Conservation (phyloP, 2,797 vertebrate genomes). For the Acomys russatus region DNA sequence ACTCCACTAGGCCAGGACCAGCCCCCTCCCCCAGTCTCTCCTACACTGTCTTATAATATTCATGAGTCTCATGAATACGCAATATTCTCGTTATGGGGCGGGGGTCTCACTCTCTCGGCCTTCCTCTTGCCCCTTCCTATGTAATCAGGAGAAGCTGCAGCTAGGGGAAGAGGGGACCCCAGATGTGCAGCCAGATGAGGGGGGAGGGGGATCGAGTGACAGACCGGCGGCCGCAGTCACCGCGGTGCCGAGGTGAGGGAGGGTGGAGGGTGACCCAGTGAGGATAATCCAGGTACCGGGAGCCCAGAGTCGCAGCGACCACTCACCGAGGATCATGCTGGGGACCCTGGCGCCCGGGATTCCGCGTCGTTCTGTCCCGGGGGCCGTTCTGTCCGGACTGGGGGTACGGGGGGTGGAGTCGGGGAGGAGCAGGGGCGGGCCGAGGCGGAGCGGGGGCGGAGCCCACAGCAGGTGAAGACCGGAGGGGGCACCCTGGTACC, state of each 20-base stretch:
- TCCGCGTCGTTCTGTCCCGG: slow-evolving; percentile 85
- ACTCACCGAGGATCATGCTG: slow-evolving; percentile 87
- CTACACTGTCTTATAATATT: slow-evolving; percentile 79
- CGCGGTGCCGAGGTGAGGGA: slow-evolving; percentile 60
- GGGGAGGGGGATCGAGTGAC: slow-evolving; percentile 77
- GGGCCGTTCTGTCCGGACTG: slow-evolving; percentile 83
- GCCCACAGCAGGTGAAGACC: slow-evolving; percentile 82
- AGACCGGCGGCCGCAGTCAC: slow-evolving; percentile 78
- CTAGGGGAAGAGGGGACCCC: slow-evolving; percentile 64
- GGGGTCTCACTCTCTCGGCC: slow-evolving; percentile 70
- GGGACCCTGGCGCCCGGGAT: slow-evolving; percentile 82
- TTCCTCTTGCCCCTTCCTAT: slow-evolving; percentile 28
- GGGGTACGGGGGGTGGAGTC: slow-evolving; percentile 82
- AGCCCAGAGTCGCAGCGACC: slow-evolving; percentile 63
- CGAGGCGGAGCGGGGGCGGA: slow-evolving; percentile 72
- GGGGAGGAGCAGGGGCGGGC: slow-evolving; percentile 78
- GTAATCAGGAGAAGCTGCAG: slow-evolving; percentile 30
- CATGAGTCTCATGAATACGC: slow-evolving; percentile 84
- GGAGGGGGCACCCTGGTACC: slow-evolving; percentile 50
- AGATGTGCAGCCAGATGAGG: slow-evolving; percentile 77
- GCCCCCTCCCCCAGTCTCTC: slow-evolving; percentile 70
- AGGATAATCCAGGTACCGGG: slow-evolving; percentile 67
- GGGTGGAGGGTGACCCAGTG: slow-evolving; percentile 67
- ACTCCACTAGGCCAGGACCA: slow-evolving; percentile 52
- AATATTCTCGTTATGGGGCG: slow-evolving; percentile 75